A percentile compares a stretch with the other conserved stretches of the same genome.
Conservation (phyloP, 2,113 vertebrate genomes). For the Myrmophylax atrothorax region DNA sequence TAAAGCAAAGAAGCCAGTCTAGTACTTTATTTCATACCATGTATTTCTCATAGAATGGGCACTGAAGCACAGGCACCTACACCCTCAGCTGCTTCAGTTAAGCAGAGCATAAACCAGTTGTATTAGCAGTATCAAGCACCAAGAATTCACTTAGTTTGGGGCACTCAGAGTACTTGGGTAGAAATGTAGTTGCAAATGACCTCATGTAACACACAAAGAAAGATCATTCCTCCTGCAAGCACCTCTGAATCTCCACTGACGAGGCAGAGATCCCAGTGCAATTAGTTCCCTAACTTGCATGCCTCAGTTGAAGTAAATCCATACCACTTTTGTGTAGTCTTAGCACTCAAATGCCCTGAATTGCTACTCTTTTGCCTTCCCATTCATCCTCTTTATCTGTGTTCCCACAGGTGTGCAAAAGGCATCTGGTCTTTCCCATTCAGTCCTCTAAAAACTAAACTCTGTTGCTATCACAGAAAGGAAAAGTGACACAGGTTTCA, state of each 20-base stretch:
- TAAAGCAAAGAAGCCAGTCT: not conserved
- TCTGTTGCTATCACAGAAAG: not conserved
- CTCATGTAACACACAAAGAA: not conserved
- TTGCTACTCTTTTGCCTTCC: not conserved
- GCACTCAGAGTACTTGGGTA: not conserved
- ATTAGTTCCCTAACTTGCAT: not conserved
- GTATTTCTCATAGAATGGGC: not conserved
- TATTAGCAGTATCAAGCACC: accelerated
- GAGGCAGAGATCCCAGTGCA: not conserved
- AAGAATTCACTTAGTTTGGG: not conserved
- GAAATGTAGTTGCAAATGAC: not conserved
- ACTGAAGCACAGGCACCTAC: not conserved
- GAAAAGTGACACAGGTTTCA: not conserved
- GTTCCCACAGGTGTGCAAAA: not conserved
- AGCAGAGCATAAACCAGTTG: not conserved
- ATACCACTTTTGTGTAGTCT: not conserved
- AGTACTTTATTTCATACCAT: not conserved
- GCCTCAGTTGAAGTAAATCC: not conserved
- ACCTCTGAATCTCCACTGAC: not conserved
- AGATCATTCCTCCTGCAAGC: not conserved
- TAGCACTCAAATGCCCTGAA: not conserved
- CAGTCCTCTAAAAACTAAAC: not conserved
- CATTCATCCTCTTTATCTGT: not conserved
- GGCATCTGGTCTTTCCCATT: not conserved
- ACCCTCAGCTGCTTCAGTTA: not conserved